phyloP scores from a whole-genome alignment of 2,113 vertebrate species.

The Sapayoa aenigma region DNA sequence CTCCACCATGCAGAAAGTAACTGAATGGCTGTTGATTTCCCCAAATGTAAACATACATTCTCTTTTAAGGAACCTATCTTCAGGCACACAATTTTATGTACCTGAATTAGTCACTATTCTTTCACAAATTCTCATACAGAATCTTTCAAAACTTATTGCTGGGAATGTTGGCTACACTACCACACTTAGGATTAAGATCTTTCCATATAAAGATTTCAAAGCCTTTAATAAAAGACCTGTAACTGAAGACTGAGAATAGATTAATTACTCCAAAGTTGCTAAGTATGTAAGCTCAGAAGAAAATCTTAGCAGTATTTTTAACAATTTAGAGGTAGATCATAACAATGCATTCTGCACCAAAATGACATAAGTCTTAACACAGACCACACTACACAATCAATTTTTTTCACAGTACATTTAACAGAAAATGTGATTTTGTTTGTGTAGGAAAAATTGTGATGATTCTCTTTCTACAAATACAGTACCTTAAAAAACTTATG shows the following conservation, averaged over 20 bases:
- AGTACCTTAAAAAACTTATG: neutral
- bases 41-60: rapidly evolving
- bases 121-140: neutral
- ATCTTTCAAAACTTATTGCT: neutral
- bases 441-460: neutral
- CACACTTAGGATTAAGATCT: neutral
- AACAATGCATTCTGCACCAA: neutral
- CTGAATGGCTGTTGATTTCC: neutral
- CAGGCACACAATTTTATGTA: neutral
- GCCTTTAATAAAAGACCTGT: neutral
- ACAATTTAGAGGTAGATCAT: neutral
- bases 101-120: neutral
- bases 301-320: neutral
- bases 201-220: neutral
- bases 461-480: neutral
- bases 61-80: neutral
- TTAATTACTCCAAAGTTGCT: neutral
- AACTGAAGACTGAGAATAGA: neutral
- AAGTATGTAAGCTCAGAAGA: neutral
- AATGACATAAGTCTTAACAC: neutral
- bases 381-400: neutral
- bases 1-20: neutral
- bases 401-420: neutral
- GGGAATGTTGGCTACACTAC: neutral
- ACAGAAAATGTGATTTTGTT: neutral